phyloP scores from a whole-genome alignment of 2,888 invertebrate species.

The Eurois occulta region DNA sequence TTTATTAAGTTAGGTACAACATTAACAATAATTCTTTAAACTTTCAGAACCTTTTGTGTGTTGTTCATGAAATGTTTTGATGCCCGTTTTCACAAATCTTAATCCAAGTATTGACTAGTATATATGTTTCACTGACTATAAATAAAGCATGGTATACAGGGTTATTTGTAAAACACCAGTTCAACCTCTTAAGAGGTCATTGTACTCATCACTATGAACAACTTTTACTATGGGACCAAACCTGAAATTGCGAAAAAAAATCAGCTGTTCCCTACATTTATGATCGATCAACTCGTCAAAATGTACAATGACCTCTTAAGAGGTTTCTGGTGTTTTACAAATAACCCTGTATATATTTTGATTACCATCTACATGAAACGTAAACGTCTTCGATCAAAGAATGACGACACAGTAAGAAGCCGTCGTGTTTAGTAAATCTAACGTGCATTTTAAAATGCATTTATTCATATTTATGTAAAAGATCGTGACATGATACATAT shows the following conservation, averaged over 20 bases:
- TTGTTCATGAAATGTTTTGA: not conserved
- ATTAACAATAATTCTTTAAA: too few species aligned
- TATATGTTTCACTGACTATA: not conserved
- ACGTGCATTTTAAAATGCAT: constrained; percentile 7
- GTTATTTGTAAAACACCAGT: too few species aligned
- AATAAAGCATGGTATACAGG: not conserved
- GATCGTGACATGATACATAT: constrained; percentile 16
- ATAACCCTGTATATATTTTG: too few species aligned
- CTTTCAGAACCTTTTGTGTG: not conserved
- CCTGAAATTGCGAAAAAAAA: too few species aligned
- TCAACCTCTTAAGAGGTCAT: too few species aligned
- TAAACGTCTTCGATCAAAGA: constrained; percentile 5
- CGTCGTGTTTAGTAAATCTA: constrained; percentile 22
- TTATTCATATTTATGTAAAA: constrained; percentile 35
- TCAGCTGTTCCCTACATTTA: too few species aligned
- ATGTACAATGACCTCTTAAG: too few species aligned
- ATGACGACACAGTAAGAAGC: constrained; percentile 17
- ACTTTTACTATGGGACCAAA: too few species aligned
- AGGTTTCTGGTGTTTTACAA: too few species aligned
- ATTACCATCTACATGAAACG: not conserved
- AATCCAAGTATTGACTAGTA: not conserved
- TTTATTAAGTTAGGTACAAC: not conserved
- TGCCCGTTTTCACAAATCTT: not conserved
- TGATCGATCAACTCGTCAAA: too few species aligned
- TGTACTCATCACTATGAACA: too few species aligned